These are phyloP conservation scores for Barnardius zonarius DNA, from an alignment of 2,113 vertebrate genomes.

Conservation along the genomic window DNA sequence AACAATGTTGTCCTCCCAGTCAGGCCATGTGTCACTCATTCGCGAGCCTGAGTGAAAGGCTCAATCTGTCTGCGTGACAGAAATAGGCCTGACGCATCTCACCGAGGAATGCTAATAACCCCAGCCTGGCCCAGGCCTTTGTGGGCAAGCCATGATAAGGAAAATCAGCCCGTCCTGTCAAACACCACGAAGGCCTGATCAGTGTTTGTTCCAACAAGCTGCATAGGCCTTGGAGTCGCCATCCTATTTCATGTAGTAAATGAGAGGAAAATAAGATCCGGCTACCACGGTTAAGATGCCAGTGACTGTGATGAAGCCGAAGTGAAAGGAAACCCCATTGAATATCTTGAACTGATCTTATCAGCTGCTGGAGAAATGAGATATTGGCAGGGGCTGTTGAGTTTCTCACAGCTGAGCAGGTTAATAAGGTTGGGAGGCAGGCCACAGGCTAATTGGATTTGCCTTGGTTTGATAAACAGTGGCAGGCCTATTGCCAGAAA, in stretches of 20 bases:
- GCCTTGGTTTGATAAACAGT: constrained; percentile 91
- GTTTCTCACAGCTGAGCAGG: constrained; percentile 91
- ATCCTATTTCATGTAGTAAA: constrained; percentile 81
- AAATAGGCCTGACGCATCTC: constrained; percentile 89
- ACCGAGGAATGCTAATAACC: constrained; percentile 94
- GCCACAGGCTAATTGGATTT: constrained; percentile 98
- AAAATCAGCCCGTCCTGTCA: constrained; percentile 90
- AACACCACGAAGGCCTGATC: constrained; percentile 75
- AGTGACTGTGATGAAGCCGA: constrained; percentile 77
- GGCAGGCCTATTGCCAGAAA: constrained; percentile 80
- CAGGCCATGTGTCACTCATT: constrained; percentile 99
- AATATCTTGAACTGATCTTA: constrained; percentile 95
- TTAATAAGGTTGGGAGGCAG: constrained; percentile 94
- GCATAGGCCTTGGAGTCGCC: constrained; percentile 78
- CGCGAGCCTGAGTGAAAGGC: constrained; percentile 94
- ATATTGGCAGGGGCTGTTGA: constrained; percentile 93
- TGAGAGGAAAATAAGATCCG: constrained; percentile 77
- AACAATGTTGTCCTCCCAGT: constrained; percentile 99
- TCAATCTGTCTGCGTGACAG: constrained; percentile 98
- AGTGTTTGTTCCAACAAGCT: constrained; percentile 81
- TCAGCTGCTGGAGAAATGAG: constrained; percentile 91
- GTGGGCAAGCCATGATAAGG: constrained; percentile 95
- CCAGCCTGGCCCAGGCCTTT: constrained; percentile 91
- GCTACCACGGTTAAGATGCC: constrained; percentile 76
- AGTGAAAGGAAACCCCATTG: constrained; percentile 84